Evolutionary conservation across 2,888 invertebrate genomes (phyloP).

Genomic region (Neoitamus cyanurus): DNA sequence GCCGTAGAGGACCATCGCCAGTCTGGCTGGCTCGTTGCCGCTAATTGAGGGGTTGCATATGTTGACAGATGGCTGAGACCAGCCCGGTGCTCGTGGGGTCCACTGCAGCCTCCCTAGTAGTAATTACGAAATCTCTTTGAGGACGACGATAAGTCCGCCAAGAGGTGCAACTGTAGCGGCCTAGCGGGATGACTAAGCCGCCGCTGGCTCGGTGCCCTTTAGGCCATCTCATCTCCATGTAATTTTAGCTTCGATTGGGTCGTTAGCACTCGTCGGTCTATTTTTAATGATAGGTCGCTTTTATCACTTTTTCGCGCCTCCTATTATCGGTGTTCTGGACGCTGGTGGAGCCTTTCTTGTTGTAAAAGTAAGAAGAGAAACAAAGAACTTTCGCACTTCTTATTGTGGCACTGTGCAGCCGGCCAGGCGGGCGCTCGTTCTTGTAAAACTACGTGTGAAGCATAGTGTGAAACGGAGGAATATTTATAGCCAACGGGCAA

Average conservation of each 20-base stretch:
- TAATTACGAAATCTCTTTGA: constrained; percentile 36
- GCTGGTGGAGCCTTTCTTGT: not conserved
- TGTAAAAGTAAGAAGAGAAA: not conserved
- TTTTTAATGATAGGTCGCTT: not conserved
- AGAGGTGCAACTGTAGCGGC: not conserved
- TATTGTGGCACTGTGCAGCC: no score
- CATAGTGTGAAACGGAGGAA: not conserved
- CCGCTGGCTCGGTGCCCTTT: constrained; percentile 42
- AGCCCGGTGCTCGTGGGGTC: not conserved
- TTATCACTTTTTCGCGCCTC: not conserved
- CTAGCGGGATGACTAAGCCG: constrained; percentile 4
- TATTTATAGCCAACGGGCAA: not conserved
- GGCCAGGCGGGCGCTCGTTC: not conserved
- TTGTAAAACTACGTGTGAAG: not conserved
- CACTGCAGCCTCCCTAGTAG: constrained; percentile 10
- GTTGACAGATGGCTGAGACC: constrained; percentile 33
- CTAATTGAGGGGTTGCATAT: constrained; percentile 23
- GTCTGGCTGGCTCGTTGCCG: not conserved
- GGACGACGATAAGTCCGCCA: not conserved
- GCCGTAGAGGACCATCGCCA: not conserved
- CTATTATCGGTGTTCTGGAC: not conserved
- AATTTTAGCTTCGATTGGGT: constrained; percentile 31
- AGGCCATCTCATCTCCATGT: constrained; percentile 38
- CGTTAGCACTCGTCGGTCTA: constrained; percentile 35
- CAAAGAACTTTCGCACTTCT: not conserved